Evolutionary conservation across 2,113 vertebrate species (phyloP).

Genomic region (Stegastes partitus): DNA sequence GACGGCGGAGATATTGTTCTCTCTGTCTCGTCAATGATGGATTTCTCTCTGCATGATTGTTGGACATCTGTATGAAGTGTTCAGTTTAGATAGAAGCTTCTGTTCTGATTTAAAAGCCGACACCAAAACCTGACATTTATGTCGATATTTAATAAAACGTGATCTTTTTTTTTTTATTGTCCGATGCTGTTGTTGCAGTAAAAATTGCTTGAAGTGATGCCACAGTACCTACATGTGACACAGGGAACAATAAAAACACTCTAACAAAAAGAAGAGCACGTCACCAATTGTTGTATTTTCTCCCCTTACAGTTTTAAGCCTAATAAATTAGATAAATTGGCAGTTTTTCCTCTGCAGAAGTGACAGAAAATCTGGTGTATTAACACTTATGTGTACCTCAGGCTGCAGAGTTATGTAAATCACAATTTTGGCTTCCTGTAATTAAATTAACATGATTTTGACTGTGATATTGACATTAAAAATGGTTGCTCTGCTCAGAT

Average conservation of each 20-base stretch:
- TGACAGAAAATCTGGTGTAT: background rate
- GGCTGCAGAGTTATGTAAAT: too few species aligned
- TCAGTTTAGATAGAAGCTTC: conserved; percentile 2
- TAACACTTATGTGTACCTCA: background rate
- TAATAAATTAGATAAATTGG: background rate
- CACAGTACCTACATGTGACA: background rate
- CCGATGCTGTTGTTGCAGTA: background rate
- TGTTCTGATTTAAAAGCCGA: conserved; percentile 6
- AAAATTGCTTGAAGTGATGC: background rate
- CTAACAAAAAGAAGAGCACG: background rate
- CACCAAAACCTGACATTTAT: background rate
- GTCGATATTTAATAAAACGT: background rate
- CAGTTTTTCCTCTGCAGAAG: background rate
- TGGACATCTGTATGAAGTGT: background rate
- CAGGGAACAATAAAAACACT: background rate
- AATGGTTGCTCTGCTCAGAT: too few species aligned
- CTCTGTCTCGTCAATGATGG: background rate
- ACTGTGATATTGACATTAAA: too few species aligned
- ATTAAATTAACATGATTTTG: too few species aligned
- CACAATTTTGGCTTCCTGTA: too few species aligned
- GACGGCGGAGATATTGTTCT: background rate
- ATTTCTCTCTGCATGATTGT: background rate
- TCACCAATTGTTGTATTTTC: background rate
- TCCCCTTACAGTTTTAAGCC: background rate
- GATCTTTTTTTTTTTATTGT: background rate